These are phyloP conservation scores for Ditylenchus dipsaci DNA, from an alignment of 1,140 invertebrate species.

Conservation along the genomic window DNA sequence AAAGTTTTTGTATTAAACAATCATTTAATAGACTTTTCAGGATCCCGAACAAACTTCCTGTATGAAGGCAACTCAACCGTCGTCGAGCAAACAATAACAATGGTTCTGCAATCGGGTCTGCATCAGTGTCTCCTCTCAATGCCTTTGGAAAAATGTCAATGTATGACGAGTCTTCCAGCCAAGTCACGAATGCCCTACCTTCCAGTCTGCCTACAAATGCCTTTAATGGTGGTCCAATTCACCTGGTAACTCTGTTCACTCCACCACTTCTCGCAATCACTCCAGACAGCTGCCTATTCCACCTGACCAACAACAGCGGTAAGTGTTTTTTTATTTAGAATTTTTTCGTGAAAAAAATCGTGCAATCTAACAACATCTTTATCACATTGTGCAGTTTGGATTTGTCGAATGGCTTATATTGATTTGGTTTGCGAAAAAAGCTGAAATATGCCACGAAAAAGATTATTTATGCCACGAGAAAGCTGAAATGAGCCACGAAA, in stretches of 20 bases:
- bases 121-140: not conserved
- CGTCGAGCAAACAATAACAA: not conserved
- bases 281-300: constrained; percentile 40
- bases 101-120: not conserved
- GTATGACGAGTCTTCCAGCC: not conserved
- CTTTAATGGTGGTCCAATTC: not conserved
- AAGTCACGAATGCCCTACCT: not conserved
- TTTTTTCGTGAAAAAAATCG: too few relatives aligned
- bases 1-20: too few relatives aligned
- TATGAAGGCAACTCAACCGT: not conserved
- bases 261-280: not conserved
- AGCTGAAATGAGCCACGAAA: too few relatives aligned
- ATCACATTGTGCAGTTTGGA: too few relatives aligned
- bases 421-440: too few relatives aligned
- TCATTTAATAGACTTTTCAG: not conserved
- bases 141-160: constrained; percentile 2
- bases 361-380: too few relatives aligned
- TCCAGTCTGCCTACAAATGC: too few relatives aligned
- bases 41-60: not conserved
- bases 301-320: constrained; percentile 47
- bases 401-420: too few relatives aligned
- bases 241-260: not conserved
- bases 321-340: not conserved
- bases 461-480: too few relatives aligned
- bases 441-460: too few relatives aligned